These are phyloP conservation scores for Pseudocheirus occidentalis DNA, from an alignment of 2,797 vertebrate genomes.

Conservation along the genomic window DNA sequence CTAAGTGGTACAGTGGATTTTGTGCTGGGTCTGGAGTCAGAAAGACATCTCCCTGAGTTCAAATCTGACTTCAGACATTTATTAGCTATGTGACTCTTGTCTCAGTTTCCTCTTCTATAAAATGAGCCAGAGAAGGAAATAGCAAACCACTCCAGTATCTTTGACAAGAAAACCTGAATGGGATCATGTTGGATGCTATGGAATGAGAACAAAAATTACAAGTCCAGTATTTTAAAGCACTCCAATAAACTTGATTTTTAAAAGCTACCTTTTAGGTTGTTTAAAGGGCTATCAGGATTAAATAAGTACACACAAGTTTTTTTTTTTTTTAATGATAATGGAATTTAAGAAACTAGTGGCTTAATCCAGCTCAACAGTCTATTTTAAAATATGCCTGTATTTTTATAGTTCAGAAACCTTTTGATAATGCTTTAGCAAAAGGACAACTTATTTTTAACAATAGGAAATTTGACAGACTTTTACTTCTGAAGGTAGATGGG, in stretches of 20 bases:
- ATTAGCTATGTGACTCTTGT: neutral
- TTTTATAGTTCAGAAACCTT: slow-evolving; percentile 37
- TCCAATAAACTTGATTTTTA: slow-evolving; percentile 16
- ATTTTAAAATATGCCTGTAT: slow-evolving; percentile 43
- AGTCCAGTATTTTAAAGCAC: slow-evolving; percentile 23
- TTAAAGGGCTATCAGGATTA: slow-evolving; percentile 14
- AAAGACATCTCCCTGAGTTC: neutral
- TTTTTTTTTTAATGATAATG: slow-evolving; percentile 7
- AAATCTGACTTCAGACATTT: neutral
- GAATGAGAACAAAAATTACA: neutral
- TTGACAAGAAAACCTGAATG: neutral
- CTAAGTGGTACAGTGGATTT: neutral
- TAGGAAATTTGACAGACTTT: slow-evolving; percentile 18
- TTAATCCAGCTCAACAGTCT: neutral
- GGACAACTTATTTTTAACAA: neutral
- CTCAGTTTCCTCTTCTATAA: neutral
- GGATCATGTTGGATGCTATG: neutral
- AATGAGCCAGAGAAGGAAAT: neutral
- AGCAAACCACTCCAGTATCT: neutral
- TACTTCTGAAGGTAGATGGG: slow-evolving; percentile 33
- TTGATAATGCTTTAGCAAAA: slow-evolving; percentile 45
- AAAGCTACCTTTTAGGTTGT: slow-evolving; percentile 25
- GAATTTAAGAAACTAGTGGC: slow-evolving; percentile 37
- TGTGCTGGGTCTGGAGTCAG: neutral
- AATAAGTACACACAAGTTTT: neutral